Evolutionary conservation across 1,140 invertebrate genomes (phyloP).

Genomic region (Drosophila lowei): DNA sequence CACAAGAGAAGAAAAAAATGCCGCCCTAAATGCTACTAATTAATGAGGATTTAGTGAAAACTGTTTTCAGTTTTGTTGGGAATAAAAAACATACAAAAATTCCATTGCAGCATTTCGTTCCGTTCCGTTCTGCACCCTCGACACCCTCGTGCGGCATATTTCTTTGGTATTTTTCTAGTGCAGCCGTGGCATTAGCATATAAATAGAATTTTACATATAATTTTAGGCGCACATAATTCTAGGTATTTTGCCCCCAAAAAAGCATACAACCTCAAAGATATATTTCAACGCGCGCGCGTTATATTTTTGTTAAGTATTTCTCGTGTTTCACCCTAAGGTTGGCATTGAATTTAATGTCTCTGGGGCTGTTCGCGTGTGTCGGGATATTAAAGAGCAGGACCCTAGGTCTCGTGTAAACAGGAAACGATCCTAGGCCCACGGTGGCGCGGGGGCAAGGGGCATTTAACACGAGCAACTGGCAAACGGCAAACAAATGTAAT

Average conservation of each 20-base stretch:
- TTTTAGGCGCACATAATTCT: constrained; percentile 65
- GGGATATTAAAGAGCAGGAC: constrained; percentile 26
- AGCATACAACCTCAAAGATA: constrained; percentile 45
- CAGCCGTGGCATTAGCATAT: constrained; percentile 67
- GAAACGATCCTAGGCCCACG: constrained; percentile 65
- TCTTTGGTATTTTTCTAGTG: constrained; percentile 35
- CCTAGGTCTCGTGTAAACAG: constrained; percentile 70
- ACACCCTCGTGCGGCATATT: constrained; percentile 9
- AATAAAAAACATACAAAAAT: constrained; percentile 44
- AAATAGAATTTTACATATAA: constrained; percentile 76
- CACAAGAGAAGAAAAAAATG: constrained; percentile 40
- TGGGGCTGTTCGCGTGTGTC: constrained; percentile 32
- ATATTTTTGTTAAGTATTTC: constrained; percentile 60
- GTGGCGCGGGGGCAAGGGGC: not conserved
- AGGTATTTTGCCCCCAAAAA: constrained; percentile 52
- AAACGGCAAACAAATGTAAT: constrained; percentile 78
- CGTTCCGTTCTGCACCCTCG: constrained; percentile 9
- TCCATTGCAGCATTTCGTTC: constrained; percentile 54
- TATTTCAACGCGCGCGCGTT: constrained; percentile 39
- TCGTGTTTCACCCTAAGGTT: constrained; percentile 16
- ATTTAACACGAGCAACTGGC: constrained; percentile 61
- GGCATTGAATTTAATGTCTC: constrained; percentile 61
- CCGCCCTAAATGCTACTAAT: constrained; percentile 80
- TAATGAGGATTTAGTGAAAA: constrained; percentile 82
- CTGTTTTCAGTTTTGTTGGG: constrained; percentile 51